These are phyloP conservation scores for Geococcyx californianus DNA, from an alignment of 2,113 vertebrate genomes.

Conservation along the genomic window DNA sequence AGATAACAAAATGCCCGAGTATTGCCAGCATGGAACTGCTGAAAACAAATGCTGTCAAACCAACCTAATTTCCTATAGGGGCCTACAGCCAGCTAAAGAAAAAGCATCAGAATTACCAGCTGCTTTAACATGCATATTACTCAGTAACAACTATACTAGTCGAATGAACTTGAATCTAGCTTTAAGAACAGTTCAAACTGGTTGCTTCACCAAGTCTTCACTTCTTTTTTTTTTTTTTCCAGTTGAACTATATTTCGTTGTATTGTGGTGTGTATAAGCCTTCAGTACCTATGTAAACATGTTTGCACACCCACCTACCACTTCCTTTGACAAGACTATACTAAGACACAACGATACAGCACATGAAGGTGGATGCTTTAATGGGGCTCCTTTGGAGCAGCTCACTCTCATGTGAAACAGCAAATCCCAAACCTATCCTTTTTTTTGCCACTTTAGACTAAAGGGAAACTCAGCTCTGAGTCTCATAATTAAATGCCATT, in stretches of 20 bases:
- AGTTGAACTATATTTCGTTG: background rate
- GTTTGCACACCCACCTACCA: background rate
- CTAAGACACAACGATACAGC: background rate
- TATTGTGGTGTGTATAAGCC: background rate
- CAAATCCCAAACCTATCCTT: background rate
- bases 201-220: background rate
- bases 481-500: background rate
- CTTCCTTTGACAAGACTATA: background rate
- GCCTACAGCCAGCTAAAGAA: background rate
- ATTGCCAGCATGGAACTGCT: background rate
- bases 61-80: background rate
- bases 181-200: background rate
- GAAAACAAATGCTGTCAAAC: background rate
- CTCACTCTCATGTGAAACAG: background rate
- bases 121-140: background rate
- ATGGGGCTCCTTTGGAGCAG: background rate
- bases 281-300: background rate
- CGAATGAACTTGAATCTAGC: background rate
- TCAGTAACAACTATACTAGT: background rate
- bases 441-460: background rate
- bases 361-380: background rate
- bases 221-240: background rate
- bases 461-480: background rate
- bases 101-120: background rate
- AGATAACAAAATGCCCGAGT: background rate